Evolutionary conservation across 2,113 vertebrate species (phyloP).

Genomic region (Hypomesus transpacificus): DNA sequence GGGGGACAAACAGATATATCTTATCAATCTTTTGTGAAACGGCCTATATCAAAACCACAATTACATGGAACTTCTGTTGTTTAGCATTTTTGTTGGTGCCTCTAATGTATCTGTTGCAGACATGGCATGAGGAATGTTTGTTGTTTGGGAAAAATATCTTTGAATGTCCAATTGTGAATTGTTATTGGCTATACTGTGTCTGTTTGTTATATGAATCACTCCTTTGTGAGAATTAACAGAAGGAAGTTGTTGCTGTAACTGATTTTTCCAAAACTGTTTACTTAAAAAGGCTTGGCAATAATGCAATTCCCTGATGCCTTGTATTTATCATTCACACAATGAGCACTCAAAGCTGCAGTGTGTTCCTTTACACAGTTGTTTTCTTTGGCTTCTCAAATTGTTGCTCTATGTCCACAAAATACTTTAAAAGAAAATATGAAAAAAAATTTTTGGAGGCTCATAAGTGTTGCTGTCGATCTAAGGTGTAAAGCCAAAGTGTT

Average conservation of each 20-base stretch:
- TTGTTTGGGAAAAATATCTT: conserved; percentile 41
- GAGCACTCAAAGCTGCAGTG: too few relatives aligned
- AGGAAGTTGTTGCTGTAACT: conserved; percentile 6
- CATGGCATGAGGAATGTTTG: conserved; percentile 54
- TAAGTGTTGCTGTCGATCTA: too few relatives aligned
- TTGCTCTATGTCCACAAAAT: too few relatives aligned
- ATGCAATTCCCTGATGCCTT: background rate
- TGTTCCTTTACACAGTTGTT: conserved; percentile 17
- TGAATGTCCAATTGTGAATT: conserved; percentile 49
- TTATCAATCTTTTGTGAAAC: conserved; percentile 58
- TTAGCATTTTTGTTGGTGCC: conserved; percentile 50
- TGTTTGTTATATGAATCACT: conserved; percentile 22
- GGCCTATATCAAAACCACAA: conserved; percentile 54
- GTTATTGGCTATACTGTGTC: conserved; percentile 35
- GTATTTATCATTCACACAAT: too few relatives aligned
- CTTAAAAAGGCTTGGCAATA: background rate
- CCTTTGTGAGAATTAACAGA: background rate
- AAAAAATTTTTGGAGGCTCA: conserved; percentile 17
- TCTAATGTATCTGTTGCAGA: conserved; percentile 55
- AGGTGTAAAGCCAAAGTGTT: conserved; percentile 37
- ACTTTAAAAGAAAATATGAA: too few relatives aligned
- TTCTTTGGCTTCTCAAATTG: conserved; percentile 21
- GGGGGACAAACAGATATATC: conserved; percentile 43
- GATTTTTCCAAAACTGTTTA: background rate
- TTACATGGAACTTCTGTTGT: conserved; percentile 61